Base-by-base conservation (phyloP, 2,113 vertebrate genomes). In the Plotosus lineatus region DNA sequence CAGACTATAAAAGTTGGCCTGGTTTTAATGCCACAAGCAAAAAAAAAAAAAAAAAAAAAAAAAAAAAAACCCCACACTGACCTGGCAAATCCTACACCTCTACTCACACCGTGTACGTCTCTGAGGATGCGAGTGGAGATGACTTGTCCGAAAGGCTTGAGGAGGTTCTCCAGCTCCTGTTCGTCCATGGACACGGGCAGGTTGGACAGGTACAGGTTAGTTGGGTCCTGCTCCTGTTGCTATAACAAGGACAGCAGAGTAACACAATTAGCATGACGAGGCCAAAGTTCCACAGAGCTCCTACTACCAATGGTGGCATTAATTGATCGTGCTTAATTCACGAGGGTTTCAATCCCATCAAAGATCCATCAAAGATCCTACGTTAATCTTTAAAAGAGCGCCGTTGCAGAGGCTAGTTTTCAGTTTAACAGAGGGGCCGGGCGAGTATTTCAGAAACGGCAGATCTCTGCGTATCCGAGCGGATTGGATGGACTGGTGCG, bases 11-110 rank as follows among this genome's bases (percentile, higher is more conserved):
- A 21, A 4, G 0, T 23, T 56, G 44, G 46, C 23, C 31, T 31
- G 28, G 10, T 53, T 68, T 46, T 36, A 36, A 9, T 17, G 82
- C 94, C 44, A 46, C 44, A 58, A 21, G 26, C 10, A 5, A 61
- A 21, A 36, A 19, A 65, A 38, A 23, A 11, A 42, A 17, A 21
- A 14, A 44, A 36, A 14, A 10, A 28, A 58, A 78, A 4, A 58
- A 10, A 71, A 7, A 8, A 3, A 61, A 31, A 23, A 1, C 48
- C 23, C n/a, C 28, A 19, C 68, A 89, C 95, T 90, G 85, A 99
- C 98, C 98, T 97, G 92, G 98, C 97, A 87, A 99, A 99, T 88
- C 98, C 98, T 61, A 99, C 98, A 6, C 98, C 98, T 90, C 98
- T 93, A 91, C 98, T 99, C 90, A 96, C 92, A 79, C 97, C 98